A percentile compares a stretch with the other conserved stretches of the same genome.
phyloP scores from a whole-genome alignment of 30 jellyfish, hydroid and myxozoan species.

The Hydractinia symbiolongicarpus region DNA sequence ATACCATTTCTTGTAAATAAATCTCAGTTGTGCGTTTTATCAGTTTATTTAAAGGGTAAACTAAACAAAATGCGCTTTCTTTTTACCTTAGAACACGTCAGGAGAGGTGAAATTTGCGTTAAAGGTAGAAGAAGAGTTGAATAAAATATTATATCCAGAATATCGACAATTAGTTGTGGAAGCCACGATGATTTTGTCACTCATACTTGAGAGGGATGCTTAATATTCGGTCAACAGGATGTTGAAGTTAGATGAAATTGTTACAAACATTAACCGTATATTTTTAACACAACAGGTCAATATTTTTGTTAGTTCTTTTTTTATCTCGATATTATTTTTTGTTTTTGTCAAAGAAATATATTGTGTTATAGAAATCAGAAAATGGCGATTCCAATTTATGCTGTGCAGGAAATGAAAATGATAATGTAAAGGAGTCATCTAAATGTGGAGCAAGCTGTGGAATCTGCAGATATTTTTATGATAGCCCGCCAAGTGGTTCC shows the following conservation, averaged over 20 bases:
- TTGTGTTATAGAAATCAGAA: constrained; percentile 6
- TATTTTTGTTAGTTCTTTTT: background rate
- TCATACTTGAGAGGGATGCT: constrained; percentile 56
- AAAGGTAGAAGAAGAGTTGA: constrained; percentile 81
- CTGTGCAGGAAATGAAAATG: constrained; percentile 36
- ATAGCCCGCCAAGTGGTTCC: constrained; percentile 98
- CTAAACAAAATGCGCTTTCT: background rate
- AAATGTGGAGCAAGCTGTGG: constrained; percentile 79
- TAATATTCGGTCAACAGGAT: constrained; percentile 30
- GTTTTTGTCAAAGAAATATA: background rate
- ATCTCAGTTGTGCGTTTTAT: too few species aligned
- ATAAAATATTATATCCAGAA: constrained; percentile 83
- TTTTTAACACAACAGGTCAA: constrained; percentile 83
- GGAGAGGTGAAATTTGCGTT: constrained; percentile 95
- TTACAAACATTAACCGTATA: constrained; percentile 49
- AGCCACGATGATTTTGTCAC: constrained; percentile 75
- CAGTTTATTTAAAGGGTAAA: background rate
- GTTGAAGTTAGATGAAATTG: constrained; percentile 64
- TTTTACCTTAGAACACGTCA: constrained; percentile 74
- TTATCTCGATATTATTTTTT: background rate
- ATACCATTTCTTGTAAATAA: too few species aligned
- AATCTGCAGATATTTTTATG: constrained; percentile 86
- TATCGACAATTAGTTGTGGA: constrained; percentile 92
- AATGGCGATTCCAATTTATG: constrained; percentile 95
- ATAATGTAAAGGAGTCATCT: constrained; percentile 14